Base-by-base conservation (phyloP, 2,113 vertebrate genomes). In the Oxygymnocypris stewartii region DNA sequence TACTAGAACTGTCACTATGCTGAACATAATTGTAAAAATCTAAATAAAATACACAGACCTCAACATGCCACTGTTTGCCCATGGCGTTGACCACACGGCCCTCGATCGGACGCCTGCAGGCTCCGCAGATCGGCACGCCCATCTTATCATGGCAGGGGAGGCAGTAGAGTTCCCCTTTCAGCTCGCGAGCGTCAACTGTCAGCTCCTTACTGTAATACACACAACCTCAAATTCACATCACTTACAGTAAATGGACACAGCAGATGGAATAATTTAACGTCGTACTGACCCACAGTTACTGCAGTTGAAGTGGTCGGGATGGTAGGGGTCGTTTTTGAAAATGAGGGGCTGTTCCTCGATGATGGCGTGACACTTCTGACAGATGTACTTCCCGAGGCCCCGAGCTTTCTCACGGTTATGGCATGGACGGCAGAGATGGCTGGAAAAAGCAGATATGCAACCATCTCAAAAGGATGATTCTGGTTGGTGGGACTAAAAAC, bases 21-120 rank as follows among this genome's bases (percentile, higher is more conserved):
- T n/a, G 6, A 49, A 76, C n/a, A 75, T 28, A 6, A 69, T 28
- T 11, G 23, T 18, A 47, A 18, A n/a, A 23, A 25, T 51, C 49
- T 16, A 51, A 51, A 51, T 16, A 8, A 80, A 13, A 3, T 42
- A 47, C 23, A 85, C 94, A 89, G 93, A 99, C 98, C 97, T 99
- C 98, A 77, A 99, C 98, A 1, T 99, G 98, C 98, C 98, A 99
- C 88, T 99, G 98, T 88, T 99, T 99, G 88, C 98, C 98, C 98
- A 99, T 99, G 65, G 98, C 98, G 47, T 99, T 99, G 78, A 99
- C 98, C 79, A 99, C 98, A 0, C 98, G 97, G 0, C 98, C 98
- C 91, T 99, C 98, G 2, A 99, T 99, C 51, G 98, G 98, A 86
- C 98, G 96, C 81, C 98, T 95, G 87, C 98, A 99, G 4, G 98